These are phyloP conservation scores for Neoascia interrupta DNA, from an alignment of 2,888 invertebrate genomes.

Conservation along the genomic window DNA sequence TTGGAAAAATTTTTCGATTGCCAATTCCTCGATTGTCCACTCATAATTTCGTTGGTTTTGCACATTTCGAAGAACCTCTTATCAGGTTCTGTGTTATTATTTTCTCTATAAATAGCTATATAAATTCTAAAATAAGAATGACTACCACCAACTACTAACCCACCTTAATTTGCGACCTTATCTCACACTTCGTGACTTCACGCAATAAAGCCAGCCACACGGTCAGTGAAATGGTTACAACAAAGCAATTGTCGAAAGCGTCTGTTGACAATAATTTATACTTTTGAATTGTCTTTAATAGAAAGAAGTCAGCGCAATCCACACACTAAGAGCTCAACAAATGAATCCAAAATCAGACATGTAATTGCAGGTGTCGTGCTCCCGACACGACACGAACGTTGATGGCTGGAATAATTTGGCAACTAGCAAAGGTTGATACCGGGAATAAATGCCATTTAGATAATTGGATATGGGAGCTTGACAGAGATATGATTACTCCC, in stretches of 20 bases:
- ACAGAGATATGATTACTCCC: neutral
- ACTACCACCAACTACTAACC: neutral
- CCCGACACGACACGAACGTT: neutral
- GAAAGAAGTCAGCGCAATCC: neutral
- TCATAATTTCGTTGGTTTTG: too few species aligned
- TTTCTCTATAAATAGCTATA: neutral
- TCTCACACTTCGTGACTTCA: constrained; percentile 43
- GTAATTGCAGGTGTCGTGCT: constrained; percentile 32
- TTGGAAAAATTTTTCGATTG: too few species aligned
- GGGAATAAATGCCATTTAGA: neutral
- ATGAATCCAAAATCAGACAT: constrained; percentile 25
- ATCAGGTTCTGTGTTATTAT: too few species aligned
- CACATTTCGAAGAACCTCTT: too few species aligned
- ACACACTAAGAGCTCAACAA: constrained; percentile 20
- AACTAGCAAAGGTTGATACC: neutral
- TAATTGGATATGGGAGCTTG: neutral
- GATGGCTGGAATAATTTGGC: constrained; percentile 18
- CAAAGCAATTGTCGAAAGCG: too few species aligned
- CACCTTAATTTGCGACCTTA: constrained; percentile 27
- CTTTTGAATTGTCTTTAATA: neutral
- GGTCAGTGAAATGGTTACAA: neutral
- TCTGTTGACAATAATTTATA: neutral
- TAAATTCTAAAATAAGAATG: neutral
- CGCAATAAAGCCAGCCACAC: constrained; percentile 18
- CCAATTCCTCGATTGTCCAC: too few species aligned